A percentile compares a stretch with the other conserved stretches of the same genome.
These are phyloP conservation scores for Alsophila aescularia DNA, from an alignment of 2,888 invertebrate species.

Conservation along the genomic window DNA sequence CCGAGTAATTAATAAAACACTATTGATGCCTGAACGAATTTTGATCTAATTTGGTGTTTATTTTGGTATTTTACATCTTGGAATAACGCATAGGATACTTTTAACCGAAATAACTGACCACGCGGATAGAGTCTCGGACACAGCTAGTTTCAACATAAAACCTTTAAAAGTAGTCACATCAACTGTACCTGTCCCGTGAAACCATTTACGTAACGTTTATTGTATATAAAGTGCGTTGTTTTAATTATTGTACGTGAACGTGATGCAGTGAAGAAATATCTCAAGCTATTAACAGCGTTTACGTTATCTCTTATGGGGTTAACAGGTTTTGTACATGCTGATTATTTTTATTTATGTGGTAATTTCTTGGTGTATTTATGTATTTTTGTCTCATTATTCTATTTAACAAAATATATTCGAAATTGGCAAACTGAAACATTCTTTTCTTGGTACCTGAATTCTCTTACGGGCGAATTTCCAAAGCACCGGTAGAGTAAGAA, in stretches of 20 bases:
- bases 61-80: no score
- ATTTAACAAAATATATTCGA: neutral
- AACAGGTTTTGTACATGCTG: neutral
- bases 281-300: neutral
- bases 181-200: neutral
- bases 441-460: no score
- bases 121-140: no score
- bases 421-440: no score
- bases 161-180: neutral
- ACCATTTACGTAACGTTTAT: neutral
- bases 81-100: no score
- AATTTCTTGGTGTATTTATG: neutral
- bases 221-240: neutral
- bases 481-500: no score
- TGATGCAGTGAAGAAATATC: neutral
- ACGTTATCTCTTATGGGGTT: neutral
- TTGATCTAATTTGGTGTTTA: no score
- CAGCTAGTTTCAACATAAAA: no score
- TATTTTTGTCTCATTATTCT: neutral
- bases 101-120: no score
- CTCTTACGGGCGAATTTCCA: no score
- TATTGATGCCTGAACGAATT: no score
- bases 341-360: neutral
- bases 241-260: slow-evolving; percentile 4
- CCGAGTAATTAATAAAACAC: no score